phyloP scores from a whole-genome alignment of 1,140 invertebrate genomes.

The Brachionus koreanus region DNA sequence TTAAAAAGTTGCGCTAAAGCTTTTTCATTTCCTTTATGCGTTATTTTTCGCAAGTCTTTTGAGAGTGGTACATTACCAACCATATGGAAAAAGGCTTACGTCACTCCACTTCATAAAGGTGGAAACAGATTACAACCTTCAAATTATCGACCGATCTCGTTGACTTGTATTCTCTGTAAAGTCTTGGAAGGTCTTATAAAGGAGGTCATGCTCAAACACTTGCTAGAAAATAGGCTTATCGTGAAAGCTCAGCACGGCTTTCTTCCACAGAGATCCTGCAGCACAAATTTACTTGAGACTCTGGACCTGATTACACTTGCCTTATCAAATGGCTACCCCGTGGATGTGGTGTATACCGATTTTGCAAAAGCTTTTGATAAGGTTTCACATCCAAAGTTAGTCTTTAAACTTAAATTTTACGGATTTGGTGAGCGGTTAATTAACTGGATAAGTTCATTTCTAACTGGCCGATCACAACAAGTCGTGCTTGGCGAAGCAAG shows the following conservation, averaged over 20 bases:
- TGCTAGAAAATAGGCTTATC: not conserved
- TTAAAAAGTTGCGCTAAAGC: not conserved
- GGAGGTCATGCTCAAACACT: not conserved
- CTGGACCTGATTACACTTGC: no score
- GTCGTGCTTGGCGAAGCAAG: no score
- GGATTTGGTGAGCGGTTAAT: no score
- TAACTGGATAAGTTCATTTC: no score
- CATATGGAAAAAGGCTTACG: not conserved
- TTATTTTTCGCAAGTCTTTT: not conserved
- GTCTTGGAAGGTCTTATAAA: not conserved
- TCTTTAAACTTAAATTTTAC: no score
- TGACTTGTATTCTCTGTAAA: not conserved
- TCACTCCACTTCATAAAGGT: not conserved
- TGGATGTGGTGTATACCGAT: no score
- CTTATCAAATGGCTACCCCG: no score
- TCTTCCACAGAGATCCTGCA: not conserved
- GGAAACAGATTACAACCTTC: not conserved
- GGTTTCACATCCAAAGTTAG: no score
- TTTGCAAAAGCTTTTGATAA: no score
- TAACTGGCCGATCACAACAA: no score
- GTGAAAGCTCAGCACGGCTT: not conserved
- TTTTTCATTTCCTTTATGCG: not conserved
- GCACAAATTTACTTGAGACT: no score
- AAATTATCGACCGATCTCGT: no score
- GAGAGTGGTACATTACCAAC: not conserved